These are phyloP conservation scores for Cassiopea xamachana DNA, from an alignment of 30 jellyfish, hydroid and myxozoan species.

Conservation along the genomic window DNA sequence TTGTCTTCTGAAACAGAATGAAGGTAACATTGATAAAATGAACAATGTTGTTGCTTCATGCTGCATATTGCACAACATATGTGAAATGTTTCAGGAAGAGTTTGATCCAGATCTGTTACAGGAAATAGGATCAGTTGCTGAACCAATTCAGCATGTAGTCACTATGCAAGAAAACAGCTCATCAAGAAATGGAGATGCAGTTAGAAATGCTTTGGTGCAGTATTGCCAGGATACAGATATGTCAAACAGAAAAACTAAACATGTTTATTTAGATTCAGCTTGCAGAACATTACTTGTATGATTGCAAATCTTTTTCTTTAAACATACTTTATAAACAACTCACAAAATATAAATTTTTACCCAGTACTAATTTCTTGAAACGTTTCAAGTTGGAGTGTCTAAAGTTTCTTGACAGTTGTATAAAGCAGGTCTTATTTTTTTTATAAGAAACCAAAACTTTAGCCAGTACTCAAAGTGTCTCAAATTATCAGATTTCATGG, in stretches of 20 bases:
- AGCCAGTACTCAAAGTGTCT: too few species aligned
- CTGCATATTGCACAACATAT: constrained; percentile 30
- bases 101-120: constrained; percentile 19
- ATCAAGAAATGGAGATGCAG: constrained; percentile 31
- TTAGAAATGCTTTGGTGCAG: constrained; percentile 14
- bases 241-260: not conserved
- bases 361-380: not conserved
- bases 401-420: not conserved
- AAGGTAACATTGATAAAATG: constrained; percentile 5
- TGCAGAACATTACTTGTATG: not conserved
- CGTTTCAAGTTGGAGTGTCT: not conserved
- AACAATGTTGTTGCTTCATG: constrained; percentile 24
- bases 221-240: not conserved
- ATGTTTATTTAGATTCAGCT: not conserved
- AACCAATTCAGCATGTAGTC: constrained; percentile 1
- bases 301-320: not conserved
- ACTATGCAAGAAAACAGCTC: constrained; percentile 14
- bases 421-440: not conserved
- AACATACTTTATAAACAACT: not conserved
- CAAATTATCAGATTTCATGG: too few species aligned
- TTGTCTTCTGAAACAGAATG: constrained; percentile 34
- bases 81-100: not conserved
- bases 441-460: not conserved
- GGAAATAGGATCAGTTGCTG: constrained; percentile 46
- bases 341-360: not conserved